A percentile compares a stretch with the other conserved stretches of the same genome.
These are phyloP conservation scores for Apodemia hepburni DNA, from an alignment of 2,888 invertebrate species.

Conservation along the genomic window DNA sequence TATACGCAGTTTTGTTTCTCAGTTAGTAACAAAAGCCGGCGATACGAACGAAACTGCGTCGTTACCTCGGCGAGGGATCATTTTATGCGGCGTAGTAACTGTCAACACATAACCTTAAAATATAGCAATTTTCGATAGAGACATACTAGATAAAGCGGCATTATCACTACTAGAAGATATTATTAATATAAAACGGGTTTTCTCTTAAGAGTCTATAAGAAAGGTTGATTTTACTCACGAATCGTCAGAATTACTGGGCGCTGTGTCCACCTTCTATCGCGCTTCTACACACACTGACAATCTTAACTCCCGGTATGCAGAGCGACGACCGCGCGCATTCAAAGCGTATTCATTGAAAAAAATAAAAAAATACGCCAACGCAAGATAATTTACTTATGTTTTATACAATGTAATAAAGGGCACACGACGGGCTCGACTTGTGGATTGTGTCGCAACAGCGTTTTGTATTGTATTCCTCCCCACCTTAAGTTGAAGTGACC, in stretches of 20 bases:
- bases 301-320: slow-evolving; percentile 47
- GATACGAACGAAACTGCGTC: slow-evolving; percentile 61
- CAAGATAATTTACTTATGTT: slow-evolving; percentile 32
- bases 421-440: slow-evolving; percentile 22
- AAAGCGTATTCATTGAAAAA: slow-evolving; percentile 50
- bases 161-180: slow-evolving; percentile 18
- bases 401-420: slow-evolving; percentile 27
- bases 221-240: slow-evolving; percentile 50
- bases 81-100: slow-evolving; percentile 66
- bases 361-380: slow-evolving; percentile 29
- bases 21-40: slow-evolving; percentile 71
- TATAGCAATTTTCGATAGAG: slow-evolving; percentile 21
- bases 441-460: slow-evolving; percentile 47
- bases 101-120: slow-evolving; percentile 57
- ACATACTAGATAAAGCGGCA: slow-evolving; percentile 20
- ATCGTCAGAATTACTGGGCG: slow-evolving; percentile 38
- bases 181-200: slow-evolving; percentile 36
- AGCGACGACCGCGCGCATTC: slow-evolving; percentile 42
- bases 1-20: slow-evolving; percentile 63
- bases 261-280: slow-evolving; percentile 52
- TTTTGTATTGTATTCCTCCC: slow-evolving; percentile 47
- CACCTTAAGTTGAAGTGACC: slow-evolving; percentile 61
- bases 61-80: slow-evolving; percentile 48
- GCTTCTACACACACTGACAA: slow-evolving; percentile 57
- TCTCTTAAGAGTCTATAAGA: slow-evolving; percentile 43